Conservation (phyloP, 2,888 invertebrate species). For the Microdon myrmicae region DNA sequence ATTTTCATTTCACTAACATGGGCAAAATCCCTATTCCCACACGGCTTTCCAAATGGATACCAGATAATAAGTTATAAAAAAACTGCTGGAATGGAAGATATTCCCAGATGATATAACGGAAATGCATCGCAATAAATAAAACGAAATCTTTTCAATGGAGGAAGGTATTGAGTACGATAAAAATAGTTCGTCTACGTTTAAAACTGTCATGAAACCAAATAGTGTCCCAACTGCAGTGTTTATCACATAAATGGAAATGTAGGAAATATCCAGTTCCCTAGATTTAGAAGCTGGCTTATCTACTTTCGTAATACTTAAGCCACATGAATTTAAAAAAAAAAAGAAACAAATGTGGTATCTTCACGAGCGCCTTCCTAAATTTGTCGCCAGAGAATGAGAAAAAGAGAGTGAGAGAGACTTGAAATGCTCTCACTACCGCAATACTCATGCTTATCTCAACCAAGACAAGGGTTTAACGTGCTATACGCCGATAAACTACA, state of each 20-base stretch:
- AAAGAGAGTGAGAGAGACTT: constrained; percentile 8
- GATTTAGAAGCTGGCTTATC: constrained; percentile 24
- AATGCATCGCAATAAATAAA: constrained; percentile 8
- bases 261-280: constrained; percentile 27
- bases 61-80: no score
- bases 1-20: no score
- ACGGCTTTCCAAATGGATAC: no score
- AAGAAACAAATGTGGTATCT: no score
- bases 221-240: background rate
- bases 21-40: no score
- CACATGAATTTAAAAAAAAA: constrained; percentile 10
- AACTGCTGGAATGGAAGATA: no score
- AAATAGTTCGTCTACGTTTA: no score
- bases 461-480: constrained; percentile 28
- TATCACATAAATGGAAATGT: constrained; percentile 6
- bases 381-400: no score
- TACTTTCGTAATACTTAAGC: constrained; percentile 31
- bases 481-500: constrained; percentile 41
- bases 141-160: no score
- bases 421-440: constrained; percentile 9
- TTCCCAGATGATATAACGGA: no score
- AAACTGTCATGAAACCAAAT: background rate
- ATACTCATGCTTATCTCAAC: constrained; percentile 22
- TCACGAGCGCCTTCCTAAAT: background rate
- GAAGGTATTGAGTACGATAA: constrained; percentile 5